phyloP scores from a whole-genome alignment of 1,140 invertebrate species.

The Drosophila funebris region DNA sequence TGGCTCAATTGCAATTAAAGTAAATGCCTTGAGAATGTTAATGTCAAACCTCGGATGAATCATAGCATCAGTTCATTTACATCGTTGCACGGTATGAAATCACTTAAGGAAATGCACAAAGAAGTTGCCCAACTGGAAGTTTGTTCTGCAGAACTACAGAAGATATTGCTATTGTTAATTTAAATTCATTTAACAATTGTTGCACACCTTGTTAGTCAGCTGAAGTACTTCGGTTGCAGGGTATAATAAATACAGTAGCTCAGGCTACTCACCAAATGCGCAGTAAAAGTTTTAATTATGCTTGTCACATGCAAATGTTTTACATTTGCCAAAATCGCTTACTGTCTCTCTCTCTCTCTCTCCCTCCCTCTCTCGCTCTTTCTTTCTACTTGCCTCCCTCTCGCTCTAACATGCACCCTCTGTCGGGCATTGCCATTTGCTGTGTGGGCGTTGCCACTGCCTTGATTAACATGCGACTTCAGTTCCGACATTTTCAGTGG shows the following conservation, averaged over 20 bases:
- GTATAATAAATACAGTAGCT: slow-evolving; percentile 53
- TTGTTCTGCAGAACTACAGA: too few species aligned
- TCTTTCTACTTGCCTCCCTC: not conserved
- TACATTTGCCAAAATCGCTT: slow-evolving; percentile 60
- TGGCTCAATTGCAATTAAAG: slow-evolving; percentile 15
- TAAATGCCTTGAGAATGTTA: slow-evolving; percentile 32
- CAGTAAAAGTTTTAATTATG: slow-evolving; percentile 69
- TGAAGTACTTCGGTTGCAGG: not conserved
- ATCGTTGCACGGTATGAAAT: slow-evolving; percentile 2
- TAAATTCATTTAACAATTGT: not conserved
- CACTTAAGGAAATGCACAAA: not conserved
- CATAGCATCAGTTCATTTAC: slow-evolving; percentile 20
- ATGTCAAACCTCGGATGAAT: slow-evolving; percentile 23
- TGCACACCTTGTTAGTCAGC: not conserved
- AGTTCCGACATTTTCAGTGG: slow-evolving; percentile 45
- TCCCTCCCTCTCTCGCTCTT: not conserved
- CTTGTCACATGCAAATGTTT: slow-evolving; percentile 69
- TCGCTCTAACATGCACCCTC: too few species aligned
- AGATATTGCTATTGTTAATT: too few species aligned
- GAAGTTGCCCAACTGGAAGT: not conserved
- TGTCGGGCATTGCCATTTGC: not conserved
- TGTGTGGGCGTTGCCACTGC: slow-evolving; percentile 35
- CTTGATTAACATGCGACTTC: slow-evolving; percentile 60
- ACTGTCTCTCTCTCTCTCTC: not conserved
- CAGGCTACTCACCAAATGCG: slow-evolving; percentile 48